Evolutionary conservation across 2,888 invertebrate species (phyloP).

Genomic region (Drosophila diplacantha): DNA sequence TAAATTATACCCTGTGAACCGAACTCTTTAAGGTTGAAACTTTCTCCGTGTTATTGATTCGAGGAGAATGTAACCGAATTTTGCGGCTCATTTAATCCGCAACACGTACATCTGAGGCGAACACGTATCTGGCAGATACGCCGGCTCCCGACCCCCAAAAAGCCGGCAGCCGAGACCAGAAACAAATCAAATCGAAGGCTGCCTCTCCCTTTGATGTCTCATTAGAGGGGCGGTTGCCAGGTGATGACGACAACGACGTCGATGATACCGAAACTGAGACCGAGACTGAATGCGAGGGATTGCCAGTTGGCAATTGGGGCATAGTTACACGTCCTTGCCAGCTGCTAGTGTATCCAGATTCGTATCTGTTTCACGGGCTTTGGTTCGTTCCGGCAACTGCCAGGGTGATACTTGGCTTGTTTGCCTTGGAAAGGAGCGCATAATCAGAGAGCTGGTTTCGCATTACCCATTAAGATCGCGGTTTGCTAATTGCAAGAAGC

Average conservation of each 20-base stretch:
- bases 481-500: conserved; percentile 31
- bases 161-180: conserved; percentile 43
- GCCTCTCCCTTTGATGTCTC: conserved; percentile 61
- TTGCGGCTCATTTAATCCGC: conserved; percentile 56
- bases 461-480: conserved; percentile 41
- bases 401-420: conserved; percentile 43
- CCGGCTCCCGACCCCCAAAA: conserved; percentile 2
- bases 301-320: conserved; percentile 14
- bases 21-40: conserved; percentile 27
- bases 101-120: conserved; percentile 31
- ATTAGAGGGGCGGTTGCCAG: conserved; percentile 67
- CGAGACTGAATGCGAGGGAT: conserved; percentile 5
- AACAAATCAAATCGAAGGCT: conserved; percentile 50
- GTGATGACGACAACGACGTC: conserved; percentile 42
- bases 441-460: conserved; percentile 31
- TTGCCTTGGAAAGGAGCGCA: conserved; percentile 23
- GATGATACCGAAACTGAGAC: conserved; percentile 23
- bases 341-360: conserved; percentile 34
- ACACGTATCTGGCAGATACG: conserved; percentile 35
- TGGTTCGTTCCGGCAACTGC: conserved; percentile 16
- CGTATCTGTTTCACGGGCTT: conserved; percentile 36
- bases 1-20: neutral
- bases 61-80: conserved; percentile 40
- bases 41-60: conserved; percentile 48
- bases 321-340: conserved; percentile 33